A percentile compares a stretch with the other conserved stretches of the same genome.
phyloP scores from a whole-genome alignment of 2,113 vertebrate species.

The Sus scrofa region DNA sequence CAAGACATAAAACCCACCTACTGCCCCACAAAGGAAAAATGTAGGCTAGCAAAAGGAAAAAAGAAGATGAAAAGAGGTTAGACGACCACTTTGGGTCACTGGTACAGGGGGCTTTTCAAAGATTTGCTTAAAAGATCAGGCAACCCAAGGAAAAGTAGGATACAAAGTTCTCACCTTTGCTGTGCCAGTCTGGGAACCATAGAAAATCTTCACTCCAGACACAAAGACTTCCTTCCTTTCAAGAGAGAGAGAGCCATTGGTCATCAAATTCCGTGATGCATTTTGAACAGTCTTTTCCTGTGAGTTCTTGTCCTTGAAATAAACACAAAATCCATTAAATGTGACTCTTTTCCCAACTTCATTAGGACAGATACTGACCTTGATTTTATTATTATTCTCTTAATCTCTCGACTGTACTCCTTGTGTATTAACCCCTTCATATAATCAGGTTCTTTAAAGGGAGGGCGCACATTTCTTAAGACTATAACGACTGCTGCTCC shows the following conservation, averaged over 20 bases:
- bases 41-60: background rate
- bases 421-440: background rate
- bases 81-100: background rate
- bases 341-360: background rate
- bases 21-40: background rate
- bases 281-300: background rate
- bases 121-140: background rate
- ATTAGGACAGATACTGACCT: background rate
- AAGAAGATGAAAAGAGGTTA: background rate
- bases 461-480: background rate
- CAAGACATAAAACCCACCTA: background rate
- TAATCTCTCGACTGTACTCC: background rate
- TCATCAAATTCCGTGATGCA: background rate
- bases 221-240: slow-evolving; percentile 84
- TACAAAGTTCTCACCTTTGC: slow-evolving; percentile 90
- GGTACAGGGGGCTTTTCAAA: background rate
- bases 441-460: background rate
- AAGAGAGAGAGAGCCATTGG: slow-evolving; percentile 49
- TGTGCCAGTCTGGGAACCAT: slow-evolving; percentile 96
- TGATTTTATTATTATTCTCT: background rate
- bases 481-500: background rate
- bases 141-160: background rate
- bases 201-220: slow-evolving; percentile 93
- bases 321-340: slow-evolving; percentile 57
- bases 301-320: slow-evolving; percentile 70